Base-by-base conservation (phyloP, 1,140 invertebrate genomes). In the Euglossa dilemma region DNA sequence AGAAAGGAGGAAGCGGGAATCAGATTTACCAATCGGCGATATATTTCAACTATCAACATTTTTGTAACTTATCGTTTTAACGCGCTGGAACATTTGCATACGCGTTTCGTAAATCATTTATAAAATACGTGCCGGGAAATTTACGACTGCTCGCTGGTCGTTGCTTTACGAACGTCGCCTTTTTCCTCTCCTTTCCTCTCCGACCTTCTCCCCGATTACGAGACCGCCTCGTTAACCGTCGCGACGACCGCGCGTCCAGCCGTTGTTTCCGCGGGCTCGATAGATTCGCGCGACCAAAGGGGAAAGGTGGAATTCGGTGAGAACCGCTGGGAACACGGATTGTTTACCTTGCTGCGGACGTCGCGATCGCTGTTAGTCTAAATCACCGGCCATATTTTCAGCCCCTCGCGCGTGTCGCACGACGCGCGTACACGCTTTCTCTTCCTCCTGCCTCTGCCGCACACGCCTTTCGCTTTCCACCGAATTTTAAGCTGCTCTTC, bases 331-430 rank as follows among this genome's bases (percentile, higher is more conserved):
- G 74, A 69, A 83, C 64, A 66, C 56, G 80, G 64, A 90, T 85
- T 86, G 88, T 89, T 90, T 77, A 75, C 67, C 74, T 90, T 90
- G 85, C 87, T 88, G 71, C 87, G 87, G 83, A 90, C 70, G 89
- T 75, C 79, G 77, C 87, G 84, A 88, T 90, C 79, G 79, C 77
- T 64, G 85, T 66, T 73, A n/a, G 67, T 74, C 74, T 82, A 89
- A 86, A 87, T 85, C 78, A 75, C 28, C 59, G 54, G 56, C 83
- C 88, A 70, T 84, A 87, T 84, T 86, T 79, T 70, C 67, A 61
- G 45, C 64, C 36, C 57, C 8, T 18, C 28, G 25, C 59, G 45
- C 52, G 63, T 56, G 45, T 52, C 57, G 63, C 64, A 71, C 66
- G 59, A 75, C 73, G 47, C 71, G 11, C 18, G 12, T 47, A 20